Percentiles rank a stretch among this genome's conserved stretches.
Conservation (phyloP, 2,113 vertebrate genomes). For the Phoxinus phoxinus region DNA sequence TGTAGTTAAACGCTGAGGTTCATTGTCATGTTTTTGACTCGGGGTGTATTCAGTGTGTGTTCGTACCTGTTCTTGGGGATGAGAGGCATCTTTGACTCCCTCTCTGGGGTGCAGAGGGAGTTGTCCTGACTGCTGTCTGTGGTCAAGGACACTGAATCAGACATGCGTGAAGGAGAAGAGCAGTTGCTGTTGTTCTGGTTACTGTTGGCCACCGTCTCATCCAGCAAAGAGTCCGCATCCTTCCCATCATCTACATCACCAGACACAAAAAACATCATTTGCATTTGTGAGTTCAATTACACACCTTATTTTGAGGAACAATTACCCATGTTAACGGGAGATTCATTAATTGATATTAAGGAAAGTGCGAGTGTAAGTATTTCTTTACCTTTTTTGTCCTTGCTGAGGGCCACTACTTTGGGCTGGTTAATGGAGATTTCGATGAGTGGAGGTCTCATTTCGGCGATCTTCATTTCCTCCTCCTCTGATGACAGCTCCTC, state of each 20-base stretch:
- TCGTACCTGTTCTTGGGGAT: constrained; percentile 84
- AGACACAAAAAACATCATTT: constrained; percentile 58
- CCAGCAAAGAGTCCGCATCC: constrained; percentile 91
- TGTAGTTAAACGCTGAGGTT: not conserved
- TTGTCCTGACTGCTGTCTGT: constrained; percentile 96
- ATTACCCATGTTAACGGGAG: not conserved
- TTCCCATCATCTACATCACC: constrained; percentile 82
- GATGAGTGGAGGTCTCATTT: constrained; percentile 95
- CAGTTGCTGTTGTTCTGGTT: constrained; percentile 99
- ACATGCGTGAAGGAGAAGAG: constrained; percentile 97
- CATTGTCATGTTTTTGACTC: not conserved
- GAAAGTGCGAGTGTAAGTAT: not conserved
- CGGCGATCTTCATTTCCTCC: constrained; percentile 96
- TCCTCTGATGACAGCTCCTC: constrained; percentile 96
- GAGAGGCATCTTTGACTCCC: constrained; percentile 82
- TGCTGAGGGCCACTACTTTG: constrained; percentile 94
- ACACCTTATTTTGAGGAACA: not conserved
- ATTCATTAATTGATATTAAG: not conserved
- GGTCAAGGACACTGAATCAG: constrained; percentile 96
- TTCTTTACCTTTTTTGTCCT: constrained; percentile 90
- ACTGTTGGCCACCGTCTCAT: constrained; percentile 94
- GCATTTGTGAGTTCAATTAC: not conserved
- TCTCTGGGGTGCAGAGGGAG: constrained; percentile 91
- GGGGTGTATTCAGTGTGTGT: not conserved
- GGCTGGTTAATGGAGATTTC: constrained; percentile 97